A percentile compares a stretch with the other conserved stretches of the same genome.
Evolutionary conservation across 2,888 invertebrate species (phyloP).

Genomic region (Busseola fusca): DNA sequence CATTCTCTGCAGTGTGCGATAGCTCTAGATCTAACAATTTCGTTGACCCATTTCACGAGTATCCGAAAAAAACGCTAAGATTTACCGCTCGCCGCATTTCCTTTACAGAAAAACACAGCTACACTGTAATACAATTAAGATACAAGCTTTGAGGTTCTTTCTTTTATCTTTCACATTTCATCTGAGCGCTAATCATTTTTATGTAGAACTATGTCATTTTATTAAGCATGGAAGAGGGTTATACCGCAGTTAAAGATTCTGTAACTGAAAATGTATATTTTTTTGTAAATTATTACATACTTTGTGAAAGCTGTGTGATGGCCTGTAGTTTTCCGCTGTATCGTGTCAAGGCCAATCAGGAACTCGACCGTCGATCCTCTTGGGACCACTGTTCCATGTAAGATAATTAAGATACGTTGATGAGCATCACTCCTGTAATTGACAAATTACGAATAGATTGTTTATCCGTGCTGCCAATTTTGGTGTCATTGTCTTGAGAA

Average conservation of each 20-base stretch:
- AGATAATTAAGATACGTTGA: slow-evolving; percentile 31
- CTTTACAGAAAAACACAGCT: not conserved
- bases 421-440: slow-evolving; percentile 42
- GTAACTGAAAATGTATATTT: not conserved
- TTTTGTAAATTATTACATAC: not conserved
- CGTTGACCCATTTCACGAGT: slow-evolving; percentile 31
- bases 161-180: not conserved
- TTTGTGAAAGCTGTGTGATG: slow-evolving; percentile 9
- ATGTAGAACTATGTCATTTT: not conserved
- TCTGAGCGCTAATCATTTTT: not conserved
- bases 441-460: slow-evolving; percentile 51
- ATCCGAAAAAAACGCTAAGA: slow-evolving; percentile 26
- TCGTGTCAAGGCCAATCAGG: slow-evolving; percentile 71
- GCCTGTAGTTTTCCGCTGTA: slow-evolving; percentile 41
- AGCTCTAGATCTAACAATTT: slow-evolving; percentile 28
- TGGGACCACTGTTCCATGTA: slow-evolving; percentile 51
- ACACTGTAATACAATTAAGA: slow-evolving; percentile 5
- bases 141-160: not conserved
- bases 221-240: not conserved
- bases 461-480: slow-evolving; percentile 47
- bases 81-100: slow-evolving; percentile 14
- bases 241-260: not conserved
- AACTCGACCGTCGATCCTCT: slow-evolving; percentile 62
- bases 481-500: slow-evolving; percentile 32
- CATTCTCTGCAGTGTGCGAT: slow-evolving; percentile 11